phyloP scores from a whole-genome alignment of 1,140 invertebrate species.

The Gonatopus flavifemur region DNA sequence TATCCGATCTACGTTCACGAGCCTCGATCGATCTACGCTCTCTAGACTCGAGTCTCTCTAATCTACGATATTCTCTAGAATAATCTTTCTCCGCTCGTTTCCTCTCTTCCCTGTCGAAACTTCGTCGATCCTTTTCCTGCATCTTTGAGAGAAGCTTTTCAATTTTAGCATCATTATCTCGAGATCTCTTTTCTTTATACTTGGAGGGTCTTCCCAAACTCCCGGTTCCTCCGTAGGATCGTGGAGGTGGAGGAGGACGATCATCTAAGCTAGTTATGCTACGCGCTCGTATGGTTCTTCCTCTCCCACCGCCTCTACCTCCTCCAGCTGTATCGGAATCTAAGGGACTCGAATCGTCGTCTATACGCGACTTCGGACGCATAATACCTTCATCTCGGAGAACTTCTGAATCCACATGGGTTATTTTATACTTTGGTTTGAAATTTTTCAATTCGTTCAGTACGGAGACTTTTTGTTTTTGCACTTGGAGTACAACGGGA shows the following conservation, averaged over 20 bases:
- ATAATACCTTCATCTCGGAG: slow-evolving; percentile 56
- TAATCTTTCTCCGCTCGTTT: slow-evolving; percentile 43
- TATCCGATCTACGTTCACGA: slow-evolving; percentile 25
- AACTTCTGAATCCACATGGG: slow-evolving; percentile 54
- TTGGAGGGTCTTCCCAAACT: slow-evolving; percentile 47
- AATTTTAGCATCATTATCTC: slow-evolving; percentile 12
- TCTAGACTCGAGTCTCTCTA: slow-evolving; percentile 37
- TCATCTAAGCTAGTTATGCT: slow-evolving; percentile 53
- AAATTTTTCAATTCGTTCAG: slow-evolving; percentile 52
- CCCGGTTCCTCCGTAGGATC: slow-evolving; percentile 43
- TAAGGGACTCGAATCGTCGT: slow-evolving; percentile 49
- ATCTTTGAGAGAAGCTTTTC: slow-evolving; percentile 31
- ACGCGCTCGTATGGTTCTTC: slow-evolving; percentile 39
- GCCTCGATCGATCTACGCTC: slow-evolving; percentile 43
- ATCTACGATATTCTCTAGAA: slow-evolving; percentile 38
- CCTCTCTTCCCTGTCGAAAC: slow-evolving; percentile 38
- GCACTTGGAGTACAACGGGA: slow-evolving; percentile 50
- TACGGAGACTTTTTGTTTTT: slow-evolving; percentile 53
- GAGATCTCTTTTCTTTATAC: slow-evolving; percentile 28
- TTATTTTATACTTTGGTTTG: slow-evolving; percentile 53
- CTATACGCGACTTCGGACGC: slow-evolving; percentile 53
- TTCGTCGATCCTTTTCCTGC: slow-evolving; percentile 43
- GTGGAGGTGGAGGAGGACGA: slow-evolving; percentile 22
- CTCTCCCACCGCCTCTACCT: slow-evolving; percentile 13
- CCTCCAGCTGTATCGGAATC: slow-evolving; percentile 31